A percentile compares a stretch with the other conserved stretches of the same genome.
Evolutionary conservation across 1,140 invertebrate species (phyloP).

Genomic region (Temnothorax curvispinosus): DNA sequence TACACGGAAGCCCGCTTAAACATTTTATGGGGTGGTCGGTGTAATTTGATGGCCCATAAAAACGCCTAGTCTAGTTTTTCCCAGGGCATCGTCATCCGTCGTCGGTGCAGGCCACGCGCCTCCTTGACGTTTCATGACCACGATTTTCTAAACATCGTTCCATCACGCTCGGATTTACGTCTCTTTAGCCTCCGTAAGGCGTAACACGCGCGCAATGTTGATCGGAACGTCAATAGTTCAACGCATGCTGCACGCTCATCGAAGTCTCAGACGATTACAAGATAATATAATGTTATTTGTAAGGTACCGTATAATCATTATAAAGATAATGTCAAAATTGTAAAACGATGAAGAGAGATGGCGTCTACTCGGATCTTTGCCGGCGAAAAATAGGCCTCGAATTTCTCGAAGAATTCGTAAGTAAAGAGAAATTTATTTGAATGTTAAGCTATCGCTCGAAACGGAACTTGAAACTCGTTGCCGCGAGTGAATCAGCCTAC

Average conservation of each 20-base stretch:
- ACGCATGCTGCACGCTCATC: not conserved
- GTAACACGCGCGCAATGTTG: conserved; percentile 25
- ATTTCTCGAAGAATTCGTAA: not conserved
- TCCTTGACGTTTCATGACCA: conserved; percentile 72
- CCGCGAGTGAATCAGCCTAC: conserved; percentile 14
- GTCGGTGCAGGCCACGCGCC: conserved; percentile 75
- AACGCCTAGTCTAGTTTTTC: conserved; percentile 85
- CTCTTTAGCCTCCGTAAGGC: conserved; percentile 54
- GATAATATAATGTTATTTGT: not conserved
- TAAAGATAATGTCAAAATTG: not conserved
- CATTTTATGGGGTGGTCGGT: conserved; percentile 86
- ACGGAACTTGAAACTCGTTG: not conserved
- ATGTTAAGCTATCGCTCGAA: not conserved
- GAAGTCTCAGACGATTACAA: not conserved
- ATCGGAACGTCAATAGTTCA: not conserved
- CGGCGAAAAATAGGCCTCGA: not conserved
- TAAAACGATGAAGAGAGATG: not conserved
- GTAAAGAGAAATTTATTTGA: not conserved
- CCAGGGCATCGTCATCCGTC: conserved; percentile 78
- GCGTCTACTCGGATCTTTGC: not conserved
- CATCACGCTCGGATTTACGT: conserved; percentile 66
- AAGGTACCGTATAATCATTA: not conserved
- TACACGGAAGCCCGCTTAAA: conserved; percentile 84
- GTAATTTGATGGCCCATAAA: conserved; percentile 87
- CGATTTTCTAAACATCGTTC: conserved; percentile 76